phyloP scores from a whole-genome alignment of 2,888 invertebrate species.

The Tetramorium bicarinatum region DNA sequence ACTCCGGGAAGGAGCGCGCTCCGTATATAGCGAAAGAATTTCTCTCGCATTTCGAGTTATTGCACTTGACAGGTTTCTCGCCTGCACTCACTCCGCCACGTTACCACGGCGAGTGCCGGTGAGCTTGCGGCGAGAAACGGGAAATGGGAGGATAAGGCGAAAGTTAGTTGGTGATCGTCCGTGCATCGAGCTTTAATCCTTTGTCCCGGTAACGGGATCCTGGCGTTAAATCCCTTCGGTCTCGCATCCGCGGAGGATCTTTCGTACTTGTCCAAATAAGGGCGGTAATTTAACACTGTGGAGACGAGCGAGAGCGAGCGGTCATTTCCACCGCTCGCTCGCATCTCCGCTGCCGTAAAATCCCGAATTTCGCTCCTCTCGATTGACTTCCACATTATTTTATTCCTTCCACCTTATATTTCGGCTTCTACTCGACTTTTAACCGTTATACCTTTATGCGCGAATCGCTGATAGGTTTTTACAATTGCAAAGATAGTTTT shows the following conservation, averaged over 20 bases:
- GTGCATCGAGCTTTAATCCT: conserved; percentile 59
- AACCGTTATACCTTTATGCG: neutral
- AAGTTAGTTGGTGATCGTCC: conserved; percentile 62
- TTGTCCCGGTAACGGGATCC: conserved; percentile 56
- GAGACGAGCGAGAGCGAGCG: conserved; percentile 39
- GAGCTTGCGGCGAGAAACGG: conserved; percentile 57
- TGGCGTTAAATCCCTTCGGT: conserved; percentile 53
- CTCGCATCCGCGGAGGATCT: conserved; percentile 55
- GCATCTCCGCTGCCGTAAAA: conserved; percentile 9
- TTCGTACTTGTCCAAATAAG: conserved; percentile 57
- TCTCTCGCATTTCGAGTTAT: conserved; percentile 59
- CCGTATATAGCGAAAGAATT: conserved; percentile 44
- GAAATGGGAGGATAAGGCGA: conserved; percentile 60
- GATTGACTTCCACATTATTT: conserved; percentile 41
- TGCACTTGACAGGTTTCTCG: conserved; percentile 58
- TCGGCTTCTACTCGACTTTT: neutral
- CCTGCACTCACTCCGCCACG: conserved; percentile 42
- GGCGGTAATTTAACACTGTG: conserved; percentile 51
- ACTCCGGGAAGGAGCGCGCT: conserved; percentile 20
- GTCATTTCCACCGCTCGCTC: conserved; percentile 25
- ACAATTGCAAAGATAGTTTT: neutral
- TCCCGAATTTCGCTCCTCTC: conserved; percentile 25
- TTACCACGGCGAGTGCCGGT: conserved; percentile 35
- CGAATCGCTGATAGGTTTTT: neutral
- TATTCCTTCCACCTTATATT: neutral